Percentiles rank a stretch among this genome's conserved stretches.
Evolutionary conservation across 2,113 vertebrate species (phyloP).

Genomic region (Rissa tridactyla): DNA sequence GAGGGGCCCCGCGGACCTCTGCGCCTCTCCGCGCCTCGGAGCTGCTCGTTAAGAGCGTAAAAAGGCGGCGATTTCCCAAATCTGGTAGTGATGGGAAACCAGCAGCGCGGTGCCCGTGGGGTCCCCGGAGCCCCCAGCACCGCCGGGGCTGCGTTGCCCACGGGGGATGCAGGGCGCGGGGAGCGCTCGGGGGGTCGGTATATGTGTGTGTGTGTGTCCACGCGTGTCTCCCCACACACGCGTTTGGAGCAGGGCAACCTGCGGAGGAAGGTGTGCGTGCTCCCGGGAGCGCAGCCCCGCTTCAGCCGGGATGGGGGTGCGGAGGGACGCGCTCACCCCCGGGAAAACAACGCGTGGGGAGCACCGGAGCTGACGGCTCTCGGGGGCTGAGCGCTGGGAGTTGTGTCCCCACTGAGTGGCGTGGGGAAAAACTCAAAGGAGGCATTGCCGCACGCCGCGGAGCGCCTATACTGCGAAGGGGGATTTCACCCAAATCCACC

Average conservation of each 20-base stretch:
- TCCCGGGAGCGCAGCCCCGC: neutral
- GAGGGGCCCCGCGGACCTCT: neutral
- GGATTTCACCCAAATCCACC: neutral
- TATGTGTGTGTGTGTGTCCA: neutral
- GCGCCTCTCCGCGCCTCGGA: neutral
- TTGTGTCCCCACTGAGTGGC: neutral
- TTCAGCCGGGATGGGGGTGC: neutral
- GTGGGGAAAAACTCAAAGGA: neutral
- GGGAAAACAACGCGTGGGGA: neutral
- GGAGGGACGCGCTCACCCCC: accelerated
- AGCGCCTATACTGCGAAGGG: neutral
- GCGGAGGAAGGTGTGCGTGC: neutral
- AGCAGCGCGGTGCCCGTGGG: neutral
- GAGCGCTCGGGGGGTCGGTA: neutral
- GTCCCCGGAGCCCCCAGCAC: neutral
- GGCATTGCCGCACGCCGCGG: neutral
- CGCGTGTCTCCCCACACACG: neutral
- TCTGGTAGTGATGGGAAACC: neutral
- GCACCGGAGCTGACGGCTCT: too few species aligned
- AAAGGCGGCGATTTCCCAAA: neutral
- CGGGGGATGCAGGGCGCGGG: neutral
- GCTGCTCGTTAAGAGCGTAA: neutral
- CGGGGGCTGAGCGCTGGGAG: accelerated
- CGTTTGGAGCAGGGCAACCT: neutral
- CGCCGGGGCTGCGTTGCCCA: neutral